Base-by-base conservation (phyloP, 1,140 invertebrate species). In the Ectropis grisescens region DNA sequence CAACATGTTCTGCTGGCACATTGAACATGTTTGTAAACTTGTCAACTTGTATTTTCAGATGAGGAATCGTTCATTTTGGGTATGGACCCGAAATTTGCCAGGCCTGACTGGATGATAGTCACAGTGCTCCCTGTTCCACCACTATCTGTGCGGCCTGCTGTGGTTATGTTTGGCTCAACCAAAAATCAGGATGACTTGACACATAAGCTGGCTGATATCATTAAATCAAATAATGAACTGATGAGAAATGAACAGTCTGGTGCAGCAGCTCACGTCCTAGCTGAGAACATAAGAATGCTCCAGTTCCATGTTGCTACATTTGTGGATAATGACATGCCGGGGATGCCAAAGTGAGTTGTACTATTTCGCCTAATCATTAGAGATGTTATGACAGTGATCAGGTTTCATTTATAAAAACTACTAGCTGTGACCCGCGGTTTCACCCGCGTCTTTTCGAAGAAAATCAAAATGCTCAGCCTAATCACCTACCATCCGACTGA, bases 31-130 rank as follows among this genome's bases (percentile, higher is more conserved):
- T n/a, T n/a, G n/a, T n/a, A n/a, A n/a, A n/a, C n/a, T n/a, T n/a
- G n/a, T n/a, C n/a, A n/a, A n/a, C n/a, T n/a, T n/a, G n/a, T n/a
- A n/a, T 29, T 75, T 81, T 9, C 41, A 47, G 98, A 99, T 81
- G 98, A 99, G 65, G 98, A 99, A 61, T 97, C 95, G 44, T 91
- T 93, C 41, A 93, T 98, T 30, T 78, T 99, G 28, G 98, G 97
- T 29, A 97, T 97, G 94, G 95, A 98, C 70, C 94, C 94, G 0
- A 94, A 95, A 70, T 98, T 91, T 83, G 93, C 97, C 0, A 85
- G 98, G 29, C 98, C 98, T 8, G 98, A 99, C 85, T 99, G 98
- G 97, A 99, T 99, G 97, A 92, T 99, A 28, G 86, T 97, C 1
- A 98, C 97, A 4, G 96, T 98, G 2, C 79, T 99, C 32, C 98